These are phyloP conservation scores for Synergus japonicus DNA, from an alignment of 2,888 invertebrate genomes.

Conservation along the genomic window DNA sequence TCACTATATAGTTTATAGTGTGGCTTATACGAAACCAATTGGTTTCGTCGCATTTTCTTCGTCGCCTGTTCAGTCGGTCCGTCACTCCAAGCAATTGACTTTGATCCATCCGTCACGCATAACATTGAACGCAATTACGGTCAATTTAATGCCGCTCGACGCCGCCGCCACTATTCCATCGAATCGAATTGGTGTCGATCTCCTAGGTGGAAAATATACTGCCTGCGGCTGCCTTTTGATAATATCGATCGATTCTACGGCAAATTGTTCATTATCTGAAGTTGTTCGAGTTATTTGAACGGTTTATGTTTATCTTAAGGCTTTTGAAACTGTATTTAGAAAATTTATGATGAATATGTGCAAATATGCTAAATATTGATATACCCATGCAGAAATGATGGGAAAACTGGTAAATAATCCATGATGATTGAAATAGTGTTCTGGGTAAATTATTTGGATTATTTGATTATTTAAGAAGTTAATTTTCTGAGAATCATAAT, in stretches of 20 bases:
- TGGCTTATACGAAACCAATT: constrained; percentile 43
- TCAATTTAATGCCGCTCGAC: constrained; percentile 69
- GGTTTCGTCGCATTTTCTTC: constrained; percentile 45
- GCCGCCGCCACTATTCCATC: constrained; percentile 47
- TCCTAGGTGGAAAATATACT: constrained; percentile 42
- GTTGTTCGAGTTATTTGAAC: not conserved
- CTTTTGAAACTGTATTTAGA: too few relatives aligned
- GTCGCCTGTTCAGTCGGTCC: constrained; percentile 51
- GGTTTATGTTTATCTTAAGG: too few relatives aligned
- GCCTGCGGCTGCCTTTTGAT: constrained; percentile 34
- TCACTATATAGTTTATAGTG: not conserved
- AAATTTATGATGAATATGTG: too few relatives aligned
- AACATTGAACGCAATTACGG: constrained; percentile 76
- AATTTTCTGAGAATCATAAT: too few relatives aligned
- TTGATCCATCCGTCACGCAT: constrained; percentile 74
- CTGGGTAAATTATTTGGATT: too few relatives aligned
- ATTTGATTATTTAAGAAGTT: too few relatives aligned
- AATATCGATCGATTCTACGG: not conserved
- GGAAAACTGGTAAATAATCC: too few relatives aligned
- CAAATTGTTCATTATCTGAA: not conserved
- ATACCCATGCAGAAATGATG: too few relatives aligned
- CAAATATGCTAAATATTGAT: too few relatives aligned
- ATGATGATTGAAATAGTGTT: too few relatives aligned
- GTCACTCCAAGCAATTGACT: constrained; percentile 73
- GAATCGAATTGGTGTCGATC: constrained; percentile 58